Evolutionary conservation across 1,140 invertebrate species (phyloP).

Genomic region (Tetramorium simillimum): DNA sequence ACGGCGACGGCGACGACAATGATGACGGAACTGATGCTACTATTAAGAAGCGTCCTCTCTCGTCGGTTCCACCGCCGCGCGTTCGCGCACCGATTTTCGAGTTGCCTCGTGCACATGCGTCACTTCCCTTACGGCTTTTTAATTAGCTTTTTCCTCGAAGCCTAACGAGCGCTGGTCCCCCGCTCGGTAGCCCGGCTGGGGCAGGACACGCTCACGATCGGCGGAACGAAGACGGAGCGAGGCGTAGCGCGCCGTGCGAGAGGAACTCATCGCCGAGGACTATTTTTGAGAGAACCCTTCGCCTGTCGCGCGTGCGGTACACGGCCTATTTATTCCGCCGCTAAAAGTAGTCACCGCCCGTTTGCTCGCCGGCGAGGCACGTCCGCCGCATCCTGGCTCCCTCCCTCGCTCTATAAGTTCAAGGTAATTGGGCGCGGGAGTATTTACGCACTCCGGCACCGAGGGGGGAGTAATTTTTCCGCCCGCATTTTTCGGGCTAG

Average conservation of each 20-base stretch:
- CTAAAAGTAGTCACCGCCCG: slow-evolving; percentile 58
- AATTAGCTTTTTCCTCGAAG: slow-evolving; percentile 64
- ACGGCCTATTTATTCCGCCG: slow-evolving; percentile 61
- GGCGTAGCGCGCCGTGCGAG: background rate
- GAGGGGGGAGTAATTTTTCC: slow-evolving; percentile 9
- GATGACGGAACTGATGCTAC: slow-evolving; percentile 40
- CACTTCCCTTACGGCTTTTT: slow-evolving; percentile 68
- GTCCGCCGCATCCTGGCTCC: slow-evolving; percentile 30
- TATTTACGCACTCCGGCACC: slow-evolving; percentile 40
- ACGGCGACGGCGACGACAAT: background rate
- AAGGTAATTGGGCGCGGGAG: slow-evolving; percentile 52
- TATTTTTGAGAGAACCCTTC: slow-evolving; percentile 48
- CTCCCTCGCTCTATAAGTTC: slow-evolving; percentile 33
- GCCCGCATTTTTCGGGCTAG: slow-evolving; percentile 9
- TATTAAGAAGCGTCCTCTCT: slow-evolving; percentile 39
- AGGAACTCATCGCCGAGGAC: slow-evolving; percentile 15
- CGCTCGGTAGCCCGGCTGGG: background rate
- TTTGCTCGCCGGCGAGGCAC: slow-evolving; percentile 7
- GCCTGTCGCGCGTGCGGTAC: background rate
- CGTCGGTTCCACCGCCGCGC: background rate
- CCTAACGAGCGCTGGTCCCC: slow-evolving; percentile 47
- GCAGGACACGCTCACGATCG: slow-evolving; percentile 2
- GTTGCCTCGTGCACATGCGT: slow-evolving; percentile 28
- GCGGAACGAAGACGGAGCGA: background rate
- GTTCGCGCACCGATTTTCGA: slow-evolving; percentile 33